Evolutionary conservation across 2,113 vertebrate genomes (phyloP).

Genomic region (Xyliphius kryptos): DNA sequence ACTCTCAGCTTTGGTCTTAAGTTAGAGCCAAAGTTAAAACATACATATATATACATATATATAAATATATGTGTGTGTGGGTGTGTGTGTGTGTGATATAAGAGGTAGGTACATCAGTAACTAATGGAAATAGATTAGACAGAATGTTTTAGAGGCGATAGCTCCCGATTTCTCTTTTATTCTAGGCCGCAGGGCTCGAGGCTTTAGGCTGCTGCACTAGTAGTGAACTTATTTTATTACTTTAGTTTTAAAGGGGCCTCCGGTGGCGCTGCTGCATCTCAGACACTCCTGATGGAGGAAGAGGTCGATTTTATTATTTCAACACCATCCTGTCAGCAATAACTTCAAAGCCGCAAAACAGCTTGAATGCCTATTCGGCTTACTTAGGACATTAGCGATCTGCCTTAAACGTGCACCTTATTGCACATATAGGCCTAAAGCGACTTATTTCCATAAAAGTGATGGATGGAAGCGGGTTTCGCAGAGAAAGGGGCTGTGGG

Average conservation of each 20-base stretch:
- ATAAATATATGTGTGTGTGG: no score
- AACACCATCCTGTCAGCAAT: conserved; percentile 53
- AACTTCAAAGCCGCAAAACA: conserved; percentile 54
- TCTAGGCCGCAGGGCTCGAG: no score
- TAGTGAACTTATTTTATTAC: conserved; percentile 24
- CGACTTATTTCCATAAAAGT: conserved; percentile 34
- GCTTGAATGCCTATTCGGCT: conserved; percentile 47
- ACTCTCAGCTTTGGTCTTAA: conserved; percentile 55
- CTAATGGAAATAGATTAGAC: no score
- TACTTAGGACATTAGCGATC: conserved; percentile 44
- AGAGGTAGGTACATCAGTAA: no score
- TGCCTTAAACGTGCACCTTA: conserved; percentile 34
- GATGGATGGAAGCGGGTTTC: conserved; percentile 39
- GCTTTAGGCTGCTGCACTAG: conserved; percentile 9
- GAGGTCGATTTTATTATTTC: conserved; percentile 54
- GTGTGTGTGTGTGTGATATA: no score
- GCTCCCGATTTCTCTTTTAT: no score
- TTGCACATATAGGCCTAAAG: conserved; percentile 54
- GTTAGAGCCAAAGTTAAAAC: conserved; percentile 22
- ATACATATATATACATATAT: no score
- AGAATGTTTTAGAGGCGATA: no score
- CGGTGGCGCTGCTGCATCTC: conserved; percentile 27
- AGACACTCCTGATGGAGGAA: conserved; percentile 36
- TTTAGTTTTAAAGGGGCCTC: conserved; percentile 20
- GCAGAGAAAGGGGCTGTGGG: no score